Conservation (phyloP, 2,113 vertebrate genomes). For the rabbit (Oryctolagus cuniculus) region mOryCun1.1 NC_091443.1:7057501-7058000, state of each 20-base stretch:
- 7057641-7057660: not conserved
- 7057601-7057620: not conserved
- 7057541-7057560: not conserved
- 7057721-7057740: not conserved
- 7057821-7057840: not conserved
- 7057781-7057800: not conserved
- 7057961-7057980: not conserved
- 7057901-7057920: not conserved
- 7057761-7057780: not conserved
- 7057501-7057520: not conserved
- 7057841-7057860: not conserved
- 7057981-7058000: not conserved
- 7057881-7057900: not conserved
- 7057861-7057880: not conserved
- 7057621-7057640: not conserved
- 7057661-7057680: not conserved
- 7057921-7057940: not conserved
- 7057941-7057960: not conserved
- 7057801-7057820: not conserved
- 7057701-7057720: no score
- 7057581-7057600: not conserved
- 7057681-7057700: not conserved
- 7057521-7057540: not conserved
- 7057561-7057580: not conserved
- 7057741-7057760: not conserved